Evolutionary conservation across 2,113 vertebrate species (phyloP).

Genomic region (Furnarius figulus): DNA sequence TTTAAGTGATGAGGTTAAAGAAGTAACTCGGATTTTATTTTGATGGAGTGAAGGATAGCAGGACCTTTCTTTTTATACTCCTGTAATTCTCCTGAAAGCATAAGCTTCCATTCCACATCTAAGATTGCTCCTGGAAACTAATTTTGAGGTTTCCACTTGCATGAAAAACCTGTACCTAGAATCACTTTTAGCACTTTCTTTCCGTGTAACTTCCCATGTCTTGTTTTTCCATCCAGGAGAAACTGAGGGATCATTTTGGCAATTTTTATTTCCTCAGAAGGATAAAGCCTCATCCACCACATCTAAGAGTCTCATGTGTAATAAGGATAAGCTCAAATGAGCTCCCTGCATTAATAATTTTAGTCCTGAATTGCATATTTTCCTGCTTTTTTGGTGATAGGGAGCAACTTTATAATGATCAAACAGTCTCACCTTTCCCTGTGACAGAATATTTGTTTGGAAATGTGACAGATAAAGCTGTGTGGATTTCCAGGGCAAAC

Average conservation of each 20-base stretch:
- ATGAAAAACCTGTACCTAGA: neutral
- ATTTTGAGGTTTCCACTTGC: neutral
- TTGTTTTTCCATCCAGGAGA: neutral
- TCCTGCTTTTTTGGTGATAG: neutral
- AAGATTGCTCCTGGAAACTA: neutral
- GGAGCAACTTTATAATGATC: neutral
- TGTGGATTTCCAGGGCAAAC: neutral
- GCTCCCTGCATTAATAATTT: conserved; percentile 5
- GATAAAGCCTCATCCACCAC: neutral
- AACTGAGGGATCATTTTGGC: neutral
- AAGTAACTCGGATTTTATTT: neutral
- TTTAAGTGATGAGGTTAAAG: neutral
- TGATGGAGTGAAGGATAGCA: neutral
- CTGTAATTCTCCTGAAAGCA: neutral
- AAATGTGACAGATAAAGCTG: neutral
- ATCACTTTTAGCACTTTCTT: neutral
- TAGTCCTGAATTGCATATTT: neutral
- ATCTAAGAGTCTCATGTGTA: neutral
- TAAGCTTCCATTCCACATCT: neutral
- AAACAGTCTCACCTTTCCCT: neutral
- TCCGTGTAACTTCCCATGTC: neutral
- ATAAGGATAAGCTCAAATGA: neutral
- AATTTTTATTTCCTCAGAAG: neutral
- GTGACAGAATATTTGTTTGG: neutral
- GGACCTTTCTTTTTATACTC: neutral